Percentiles rank a stretch among this genome's conserved stretches.
Conservation (phyloP, 2,888 invertebrate species). For the Sinotaia quadrata region DNA sequence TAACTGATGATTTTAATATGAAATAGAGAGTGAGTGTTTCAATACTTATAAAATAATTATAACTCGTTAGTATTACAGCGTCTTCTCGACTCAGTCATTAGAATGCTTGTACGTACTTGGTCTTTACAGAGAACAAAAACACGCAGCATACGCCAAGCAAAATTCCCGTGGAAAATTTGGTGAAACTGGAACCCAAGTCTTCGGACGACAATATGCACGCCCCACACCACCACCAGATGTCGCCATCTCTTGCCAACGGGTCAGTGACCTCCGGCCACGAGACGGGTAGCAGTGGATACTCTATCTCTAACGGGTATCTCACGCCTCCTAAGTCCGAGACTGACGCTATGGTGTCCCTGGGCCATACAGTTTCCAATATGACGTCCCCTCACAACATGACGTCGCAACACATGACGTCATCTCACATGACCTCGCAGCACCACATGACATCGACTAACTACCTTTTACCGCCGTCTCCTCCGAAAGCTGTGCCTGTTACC, state of each 20-base stretch:
- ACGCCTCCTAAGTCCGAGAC: conserved; percentile 40
- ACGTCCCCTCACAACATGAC: conserved; percentile 25
- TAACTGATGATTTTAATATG: too few species aligned
- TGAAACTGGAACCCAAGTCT: conserved; percentile 15
- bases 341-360: conserved; percentile 24
- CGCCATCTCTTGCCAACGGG: conserved; percentile 41
- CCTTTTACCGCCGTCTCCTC: conserved; percentile 47
- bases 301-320: conserved; percentile 27
- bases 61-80: too few species aligned
- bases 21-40: too few species aligned
- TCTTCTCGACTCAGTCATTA: too few species aligned
- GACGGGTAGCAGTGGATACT: conserved; percentile 35
- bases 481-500: conserved; percentile 55
- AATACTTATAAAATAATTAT: too few species aligned
- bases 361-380: conserved; percentile 28
- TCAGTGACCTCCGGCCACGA: conserved; percentile 7
- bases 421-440: conserved; percentile 13
- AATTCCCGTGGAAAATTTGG: background rate
- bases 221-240: conserved; percentile 43
- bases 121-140: conserved; percentile 6
- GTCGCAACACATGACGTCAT: conserved; percentile 29
- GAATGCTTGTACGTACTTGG: too few species aligned
- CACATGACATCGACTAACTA: conserved; percentile 25
- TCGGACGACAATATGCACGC: conserved; percentile 30
- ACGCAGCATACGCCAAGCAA: conserved; percentile 1